Evolutionary conservation across 92 coral and sea anemone genomes (phyloP).

Genomic region (Anthopleura xanthogrammica): DNA sequence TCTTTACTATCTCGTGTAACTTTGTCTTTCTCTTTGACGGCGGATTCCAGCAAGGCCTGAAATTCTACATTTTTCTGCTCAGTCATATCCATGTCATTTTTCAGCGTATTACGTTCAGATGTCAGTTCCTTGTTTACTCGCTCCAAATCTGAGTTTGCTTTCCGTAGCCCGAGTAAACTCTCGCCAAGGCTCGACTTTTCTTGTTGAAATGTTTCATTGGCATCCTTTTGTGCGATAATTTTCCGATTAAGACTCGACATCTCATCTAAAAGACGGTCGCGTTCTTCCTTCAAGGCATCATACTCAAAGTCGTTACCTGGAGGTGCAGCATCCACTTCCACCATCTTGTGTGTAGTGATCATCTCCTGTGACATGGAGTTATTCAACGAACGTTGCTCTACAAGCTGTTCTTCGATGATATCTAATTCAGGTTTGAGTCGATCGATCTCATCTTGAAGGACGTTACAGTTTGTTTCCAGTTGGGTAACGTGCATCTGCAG

Average conservation of each 20-base stretch:
- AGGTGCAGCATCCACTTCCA: conserved; percentile 58
- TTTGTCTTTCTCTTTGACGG: conserved; percentile 71
- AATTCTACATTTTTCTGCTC: conserved; percentile 71
- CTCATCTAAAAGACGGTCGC: conserved; percentile 77
- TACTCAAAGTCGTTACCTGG: conserved; percentile 64
- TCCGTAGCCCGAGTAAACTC: conserved; percentile 57
- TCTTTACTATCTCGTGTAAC: conserved; percentile 58
- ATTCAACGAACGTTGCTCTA: conserved; percentile 52
- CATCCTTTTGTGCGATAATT: conserved; percentile 66
- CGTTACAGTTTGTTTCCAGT: conserved; percentile 63
- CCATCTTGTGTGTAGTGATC: conserved; percentile 36
- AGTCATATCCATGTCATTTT: conserved; percentile 71
- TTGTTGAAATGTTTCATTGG: conserved; percentile 61
- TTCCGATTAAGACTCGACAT: conserved; percentile 72
- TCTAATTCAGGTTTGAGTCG: conserved; percentile 70
- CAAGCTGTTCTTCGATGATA: conserved; percentile 70
- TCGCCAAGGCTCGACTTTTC: conserved; percentile 66
- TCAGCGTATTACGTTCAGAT: conserved; percentile 74
- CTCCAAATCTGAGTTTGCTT: conserved; percentile 61
- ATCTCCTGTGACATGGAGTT: conserved; percentile 50
- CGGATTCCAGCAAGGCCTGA: conserved; percentile 73
- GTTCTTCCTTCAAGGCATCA: conserved; percentile 78
- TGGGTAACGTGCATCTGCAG: conserved; percentile 68
- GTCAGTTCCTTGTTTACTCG: conserved; percentile 52
- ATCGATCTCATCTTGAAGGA: conserved; percentile 85